Conservation (phyloP, 2,113 vertebrate genomes). For the Neotoma lepida region DNA sequence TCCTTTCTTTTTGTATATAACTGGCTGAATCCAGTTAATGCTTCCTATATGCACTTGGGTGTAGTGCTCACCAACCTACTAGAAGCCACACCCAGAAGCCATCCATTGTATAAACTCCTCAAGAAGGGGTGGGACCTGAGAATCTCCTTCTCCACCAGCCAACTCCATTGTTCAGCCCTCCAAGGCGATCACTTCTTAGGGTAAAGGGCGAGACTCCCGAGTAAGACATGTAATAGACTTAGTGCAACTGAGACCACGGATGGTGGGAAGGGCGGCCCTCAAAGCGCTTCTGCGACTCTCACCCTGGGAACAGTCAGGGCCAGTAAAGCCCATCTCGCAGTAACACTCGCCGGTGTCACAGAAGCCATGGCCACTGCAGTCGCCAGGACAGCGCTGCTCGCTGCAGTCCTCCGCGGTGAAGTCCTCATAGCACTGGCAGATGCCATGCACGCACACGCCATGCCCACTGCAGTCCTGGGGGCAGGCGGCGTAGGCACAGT, state of each 20-base stretch:
- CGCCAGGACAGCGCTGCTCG: conserved; percentile 84
- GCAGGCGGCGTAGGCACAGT: conserved; percentile 87
- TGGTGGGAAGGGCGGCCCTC: background rate
- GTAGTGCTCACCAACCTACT: background rate
- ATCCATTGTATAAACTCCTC: background rate
- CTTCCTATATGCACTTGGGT: too few relatives aligned
- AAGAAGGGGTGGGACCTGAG: background rate
- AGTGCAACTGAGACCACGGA: background rate
- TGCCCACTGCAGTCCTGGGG: conserved; percentile 89
- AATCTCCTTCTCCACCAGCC: background rate
- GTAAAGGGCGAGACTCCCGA: too few relatives aligned
- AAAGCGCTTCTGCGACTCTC: conserved; percentile 12
- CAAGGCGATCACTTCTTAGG: background rate
- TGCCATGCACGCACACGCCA: conserved; percentile 87
- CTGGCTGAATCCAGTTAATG: background rate
- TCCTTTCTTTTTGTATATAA: background rate
- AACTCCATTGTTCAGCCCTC: background rate
- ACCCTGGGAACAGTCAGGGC: conserved; percentile 91
- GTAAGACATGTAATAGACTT: rapidly evolving
- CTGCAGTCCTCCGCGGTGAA: conserved; percentile 89
- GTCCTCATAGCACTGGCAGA: conserved; percentile 87
- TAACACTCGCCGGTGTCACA: conserved; percentile 91
- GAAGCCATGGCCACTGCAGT: conserved; percentile 89
- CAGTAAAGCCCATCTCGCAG: conserved; percentile 90
- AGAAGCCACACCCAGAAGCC: background rate